phyloP scores from a whole-genome alignment of 2,797 vertebrate species.

The Lepilemur septentrionalis region DNA sequence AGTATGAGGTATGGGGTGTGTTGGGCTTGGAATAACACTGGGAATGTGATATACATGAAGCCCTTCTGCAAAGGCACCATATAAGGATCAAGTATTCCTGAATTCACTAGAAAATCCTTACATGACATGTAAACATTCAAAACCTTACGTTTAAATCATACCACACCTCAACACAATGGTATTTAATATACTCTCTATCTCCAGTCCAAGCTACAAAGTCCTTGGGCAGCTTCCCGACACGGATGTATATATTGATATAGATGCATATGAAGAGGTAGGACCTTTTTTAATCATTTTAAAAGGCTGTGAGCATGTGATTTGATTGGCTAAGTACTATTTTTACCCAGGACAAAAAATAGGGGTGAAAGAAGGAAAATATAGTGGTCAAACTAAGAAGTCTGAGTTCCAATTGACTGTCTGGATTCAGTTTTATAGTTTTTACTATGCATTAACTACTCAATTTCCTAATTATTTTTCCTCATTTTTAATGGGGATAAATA shows the following conservation, averaged over 20 bases:
- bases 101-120: background rate
- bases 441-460: background rate
- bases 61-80: background rate
- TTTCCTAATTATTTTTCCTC: background rate
- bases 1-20: background rate
- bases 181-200: constrained; percentile 58
- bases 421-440: background rate
- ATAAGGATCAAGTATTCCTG: background rate
- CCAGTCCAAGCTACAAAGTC: constrained; percentile 91
- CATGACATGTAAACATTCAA: background rate
- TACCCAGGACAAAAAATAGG: background rate
- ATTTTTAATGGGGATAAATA: background rate
- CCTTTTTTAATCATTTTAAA: background rate
- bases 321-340: background rate
- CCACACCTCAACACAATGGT: background rate
- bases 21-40: background rate
- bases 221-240: constrained; percentile 92
- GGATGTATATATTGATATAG: constrained; percentile 92
- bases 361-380: background rate
- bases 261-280: constrained; percentile 94
- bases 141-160: background rate
- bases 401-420: background rate
- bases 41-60: background rate
- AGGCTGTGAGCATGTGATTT: background rate
- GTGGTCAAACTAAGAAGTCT: background rate